Evolutionary conservation across 2,797 vertebrate species (phyloP).

Genomic region (Emydoidea blandingii): DNA sequence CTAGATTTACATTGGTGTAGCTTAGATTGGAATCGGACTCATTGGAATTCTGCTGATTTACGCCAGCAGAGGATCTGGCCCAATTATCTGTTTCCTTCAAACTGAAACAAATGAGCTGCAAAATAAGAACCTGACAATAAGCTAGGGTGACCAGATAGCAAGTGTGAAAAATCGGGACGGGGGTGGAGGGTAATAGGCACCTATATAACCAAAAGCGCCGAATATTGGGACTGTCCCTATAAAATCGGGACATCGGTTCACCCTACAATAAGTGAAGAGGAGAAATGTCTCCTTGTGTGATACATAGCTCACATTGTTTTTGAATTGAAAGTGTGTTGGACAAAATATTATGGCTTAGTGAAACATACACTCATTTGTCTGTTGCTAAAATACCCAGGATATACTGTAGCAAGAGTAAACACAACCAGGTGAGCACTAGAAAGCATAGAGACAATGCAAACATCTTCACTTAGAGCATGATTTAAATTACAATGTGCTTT

Average conservation of each 20-base stretch:
- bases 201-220: too few species aligned
- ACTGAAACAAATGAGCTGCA: background rate
- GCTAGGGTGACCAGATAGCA: background rate
- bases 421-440: constrained; percentile 12
- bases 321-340: constrained; percentile 11
- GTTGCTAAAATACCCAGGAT: background rate
- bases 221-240: too few species aligned
- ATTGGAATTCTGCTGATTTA: fast-evolving
- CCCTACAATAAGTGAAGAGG: background rate
- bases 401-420: background rate
- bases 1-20: fast-evolving
- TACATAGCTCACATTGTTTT: fast-evolving
- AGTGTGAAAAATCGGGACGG: too few species aligned
- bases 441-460: background rate
- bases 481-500: constrained; percentile 51
- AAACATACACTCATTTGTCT: background rate
- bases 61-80: background rate
- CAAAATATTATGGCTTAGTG: constrained; percentile 27
- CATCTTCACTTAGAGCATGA: constrained; percentile 27
- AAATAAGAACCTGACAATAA: background rate
- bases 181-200: too few species aligned
- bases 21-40: fast-evolving
- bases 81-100: background rate
- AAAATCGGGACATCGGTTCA: too few species aligned
- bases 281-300: background rate